phyloP scores from a whole-genome alignment of 2,113 vertebrate species.

The Dolichotis patagonum region DNA sequence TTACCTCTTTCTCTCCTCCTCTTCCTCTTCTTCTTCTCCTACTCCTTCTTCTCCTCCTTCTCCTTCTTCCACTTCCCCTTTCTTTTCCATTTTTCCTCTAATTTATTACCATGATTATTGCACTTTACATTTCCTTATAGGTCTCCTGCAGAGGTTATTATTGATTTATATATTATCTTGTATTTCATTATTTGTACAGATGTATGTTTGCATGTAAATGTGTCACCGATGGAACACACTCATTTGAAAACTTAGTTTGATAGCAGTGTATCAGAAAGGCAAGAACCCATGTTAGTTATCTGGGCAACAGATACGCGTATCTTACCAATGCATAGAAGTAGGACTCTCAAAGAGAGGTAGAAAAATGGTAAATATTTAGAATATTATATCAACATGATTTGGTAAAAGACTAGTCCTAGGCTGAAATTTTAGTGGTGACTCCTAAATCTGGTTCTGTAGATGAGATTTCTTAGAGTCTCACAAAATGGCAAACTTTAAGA shows the following conservation, averaged over 20 bases:
- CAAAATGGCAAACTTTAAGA: neutral
- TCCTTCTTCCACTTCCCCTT: neutral
- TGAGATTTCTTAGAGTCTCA: neutral
- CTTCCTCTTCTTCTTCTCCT: neutral
- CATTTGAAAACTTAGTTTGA: neutral
- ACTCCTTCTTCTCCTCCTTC: too few species aligned
- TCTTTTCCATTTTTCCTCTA: neutral
- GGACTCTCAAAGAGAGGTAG: neutral
- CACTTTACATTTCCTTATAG: neutral
- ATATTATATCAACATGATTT: neutral
- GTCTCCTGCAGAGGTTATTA: neutral
- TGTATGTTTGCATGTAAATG: too few species aligned
- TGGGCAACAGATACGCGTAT: neutral
- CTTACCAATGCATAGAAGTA: neutral
- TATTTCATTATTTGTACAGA: neutral
- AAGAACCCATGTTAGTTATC: neutral
- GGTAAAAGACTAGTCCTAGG: neutral
- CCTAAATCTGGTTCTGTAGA: neutral
- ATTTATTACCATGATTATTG: neutral
- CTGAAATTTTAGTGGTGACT: neutral
- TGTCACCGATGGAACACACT: neutral
- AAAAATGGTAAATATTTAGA: neutral
- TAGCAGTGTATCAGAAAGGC: neutral
- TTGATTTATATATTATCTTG: neutral
- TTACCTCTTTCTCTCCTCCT: too few species aligned